Evolutionary conservation across 2,797 vertebrate species (phyloP), one percentile per base, ranked within the genome.

Genomic region (Sebastiscus albofasciatus): DNA sequence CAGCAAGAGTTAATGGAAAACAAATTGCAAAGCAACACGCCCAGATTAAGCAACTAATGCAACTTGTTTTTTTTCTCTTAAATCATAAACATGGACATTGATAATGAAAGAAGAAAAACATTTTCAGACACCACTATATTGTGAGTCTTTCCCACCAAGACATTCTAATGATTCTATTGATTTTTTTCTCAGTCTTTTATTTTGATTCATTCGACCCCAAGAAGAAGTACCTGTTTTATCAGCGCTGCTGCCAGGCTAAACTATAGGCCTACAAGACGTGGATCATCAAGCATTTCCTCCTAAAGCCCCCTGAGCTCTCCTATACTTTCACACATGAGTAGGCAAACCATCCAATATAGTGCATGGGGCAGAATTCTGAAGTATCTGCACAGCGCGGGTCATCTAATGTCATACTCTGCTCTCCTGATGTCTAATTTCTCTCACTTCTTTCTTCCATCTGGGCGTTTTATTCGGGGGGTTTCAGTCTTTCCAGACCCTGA

Each of bases 301-400:
- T 55, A 77, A 86, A 90, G 70, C 75, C 81, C 74, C 65, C n/a
- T 24, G 72, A 80, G 86, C 69, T 69, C 75, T 79, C 22, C 64
- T 54, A 61, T 79, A 79, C 77, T 87, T 90, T 91, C 87, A 89
- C 91, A 90, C 90, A 83, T 86, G 87, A 91, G 82, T 59, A 77
- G 67, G 70, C 75, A 89, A 85, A 88, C 73, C 83, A 85, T 86
- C 83, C 82, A 88, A 88, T 88, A 87, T 86, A 81, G 80, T 68
- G 76, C 77, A 72, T 49, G 29, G 49, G 67, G 34, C 79, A 87
- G 77, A 88, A 69, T 77, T 70, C 66, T 65, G 70, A 82, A 89
- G 76, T 84, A 79, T 90, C 83, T 84, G 72, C 66, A 75, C 67
- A 58, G 62, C 62, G 64, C 77, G 84, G 92, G 90, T 90, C 90